Evolutionary conservation across 2,797 vertebrate genomes (phyloP), one percentile per base, ranked within the genome.

Genomic region (Fundulus diaphanus): DNA sequence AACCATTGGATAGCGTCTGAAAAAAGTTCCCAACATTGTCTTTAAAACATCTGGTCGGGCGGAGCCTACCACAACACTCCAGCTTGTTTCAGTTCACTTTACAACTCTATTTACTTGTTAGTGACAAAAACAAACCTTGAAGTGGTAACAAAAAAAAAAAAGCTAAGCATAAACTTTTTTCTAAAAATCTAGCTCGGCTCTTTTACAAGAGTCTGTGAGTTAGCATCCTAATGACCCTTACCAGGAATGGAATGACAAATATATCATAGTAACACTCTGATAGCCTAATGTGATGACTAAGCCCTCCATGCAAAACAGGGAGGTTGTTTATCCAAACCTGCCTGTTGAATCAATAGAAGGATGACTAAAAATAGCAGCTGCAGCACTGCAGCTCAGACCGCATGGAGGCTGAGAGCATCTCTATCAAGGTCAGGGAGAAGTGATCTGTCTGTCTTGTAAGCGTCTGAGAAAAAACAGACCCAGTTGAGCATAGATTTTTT

Each of bases 41-140:
- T 63, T 86, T 83, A 76, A 86, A 86, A 78, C 78, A 78, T 75
- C 86, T 70, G 76, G 69, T 74, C 51, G 46, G 59, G 33, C 37
- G 33, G 18, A 37, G 18, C 33, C 65, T 73, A 29, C 56, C 51
- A 7, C 54, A 37, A n/a, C 42, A 24, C 77, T 76, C 52, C 57
- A 77, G 72, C 79, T 68, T 46, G 72, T 77, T 86, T 75, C 70
- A 66, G 13, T 73, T 81, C 75, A 84, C 76, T 77, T 54, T 42
- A 63, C 73, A 75, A 65, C 35, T 82, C 79, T 76, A 81, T 87
- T 92, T 87, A 82, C 87, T 77, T 65, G 49, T 61, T 52, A 7
- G 59, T 79, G 83, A 89, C 85, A 91, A 89, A 88, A 78, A 70
- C 22, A 7, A 78, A 74, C 75, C 66, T 84, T 85, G 78, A 81